Percentiles rank a stretch among this genome's conserved stretches.
phyloP scores from a whole-genome alignment of 2,888 invertebrate genomes.

The Drosophila eohydei region DNA sequence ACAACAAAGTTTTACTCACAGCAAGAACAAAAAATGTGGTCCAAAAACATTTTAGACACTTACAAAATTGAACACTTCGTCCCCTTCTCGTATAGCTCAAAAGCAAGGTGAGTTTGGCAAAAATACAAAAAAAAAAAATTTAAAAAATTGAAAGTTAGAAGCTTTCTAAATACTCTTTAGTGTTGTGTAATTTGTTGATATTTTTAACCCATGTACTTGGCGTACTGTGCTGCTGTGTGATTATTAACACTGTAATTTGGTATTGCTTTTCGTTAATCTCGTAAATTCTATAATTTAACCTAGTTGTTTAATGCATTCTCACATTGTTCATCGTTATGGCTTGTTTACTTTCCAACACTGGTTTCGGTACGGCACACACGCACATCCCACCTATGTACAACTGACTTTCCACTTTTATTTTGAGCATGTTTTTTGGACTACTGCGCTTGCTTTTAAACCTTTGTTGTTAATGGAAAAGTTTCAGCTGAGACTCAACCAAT shows the following conservation, averaged over 20 bases:
- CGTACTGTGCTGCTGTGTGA: slow-evolving; percentile 25
- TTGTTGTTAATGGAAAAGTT: slow-evolving; percentile 52
- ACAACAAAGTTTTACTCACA: slow-evolving; percentile 45
- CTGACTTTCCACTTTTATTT: slow-evolving; percentile 38
- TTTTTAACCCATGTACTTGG: slow-evolving; percentile 12
- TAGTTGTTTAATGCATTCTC: slow-evolving; percentile 27
- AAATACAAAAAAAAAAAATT: slow-evolving; percentile 6
- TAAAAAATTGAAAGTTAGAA: slow-evolving; percentile 17
- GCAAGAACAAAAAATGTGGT: slow-evolving; percentile 58
- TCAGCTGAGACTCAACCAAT: slow-evolving; percentile 42
- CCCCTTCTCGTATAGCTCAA: slow-evolving; percentile 29
- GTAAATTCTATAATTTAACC: slow-evolving; percentile 29
- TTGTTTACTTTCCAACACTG: slow-evolving; percentile 58
- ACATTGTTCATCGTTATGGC: slow-evolving; percentile 40
- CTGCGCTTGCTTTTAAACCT: slow-evolving; percentile 54
- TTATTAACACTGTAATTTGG: slow-evolving; percentile 43
- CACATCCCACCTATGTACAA: slow-evolving; percentile 20
- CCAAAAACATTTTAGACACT: slow-evolving; percentile 51
- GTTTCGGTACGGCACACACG: slow-evolving; percentile 44
- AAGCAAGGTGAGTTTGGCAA: slow-evolving; percentile 66
- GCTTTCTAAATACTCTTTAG: slow-evolving; percentile 39
- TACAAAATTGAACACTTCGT: slow-evolving; percentile 16
- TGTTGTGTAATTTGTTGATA: slow-evolving; percentile 32
- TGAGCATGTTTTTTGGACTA: slow-evolving; percentile 72
- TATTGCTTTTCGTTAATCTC: slow-evolving; percentile 11